These are phyloP conservation scores for Saguinus midas DNA, from an alignment of 2,113 vertebrate species.

Conservation along the genomic window DNA sequence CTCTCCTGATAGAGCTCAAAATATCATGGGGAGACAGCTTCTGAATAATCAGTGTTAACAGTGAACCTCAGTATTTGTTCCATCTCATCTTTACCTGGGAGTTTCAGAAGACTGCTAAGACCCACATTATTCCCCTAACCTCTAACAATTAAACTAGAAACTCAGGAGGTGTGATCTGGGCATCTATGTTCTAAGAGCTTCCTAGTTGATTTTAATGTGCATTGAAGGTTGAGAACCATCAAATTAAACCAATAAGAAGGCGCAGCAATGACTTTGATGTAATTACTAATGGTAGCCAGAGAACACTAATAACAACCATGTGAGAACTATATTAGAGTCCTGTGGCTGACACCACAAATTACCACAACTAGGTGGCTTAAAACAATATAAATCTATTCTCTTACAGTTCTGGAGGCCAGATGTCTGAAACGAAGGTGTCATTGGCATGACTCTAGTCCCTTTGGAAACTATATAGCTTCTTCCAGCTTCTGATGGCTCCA, in stretches of 20 bases:
- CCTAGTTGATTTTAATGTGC: neutral
- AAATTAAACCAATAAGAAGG: neutral
- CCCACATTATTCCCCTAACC: neutral
- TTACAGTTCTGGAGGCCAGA: neutral
- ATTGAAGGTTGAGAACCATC: neutral
- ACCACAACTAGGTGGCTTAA: neutral
- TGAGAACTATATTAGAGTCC: neutral
- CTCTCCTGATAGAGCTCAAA: neutral
- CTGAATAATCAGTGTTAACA: neutral
- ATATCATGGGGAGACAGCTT: neutral
- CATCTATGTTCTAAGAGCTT: neutral
- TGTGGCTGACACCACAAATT: neutral
- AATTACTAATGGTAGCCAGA: neutral
- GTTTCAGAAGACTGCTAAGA: neutral
- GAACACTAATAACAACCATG: neutral
- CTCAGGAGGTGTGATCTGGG: neutral
- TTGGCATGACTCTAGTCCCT: neutral
- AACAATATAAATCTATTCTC: neutral
- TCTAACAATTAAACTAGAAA: neutral
- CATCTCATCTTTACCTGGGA: neutral
- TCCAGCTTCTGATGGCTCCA: neutral
- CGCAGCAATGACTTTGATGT: neutral
- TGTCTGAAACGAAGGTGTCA: neutral
- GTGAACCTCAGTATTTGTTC: neutral
- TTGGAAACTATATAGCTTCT: neutral